A percentile compares a stretch with the other conserved stretches of the same genome.
Conservation (phyloP, 1,140 invertebrate species). For the Bombus polaris region DNA sequence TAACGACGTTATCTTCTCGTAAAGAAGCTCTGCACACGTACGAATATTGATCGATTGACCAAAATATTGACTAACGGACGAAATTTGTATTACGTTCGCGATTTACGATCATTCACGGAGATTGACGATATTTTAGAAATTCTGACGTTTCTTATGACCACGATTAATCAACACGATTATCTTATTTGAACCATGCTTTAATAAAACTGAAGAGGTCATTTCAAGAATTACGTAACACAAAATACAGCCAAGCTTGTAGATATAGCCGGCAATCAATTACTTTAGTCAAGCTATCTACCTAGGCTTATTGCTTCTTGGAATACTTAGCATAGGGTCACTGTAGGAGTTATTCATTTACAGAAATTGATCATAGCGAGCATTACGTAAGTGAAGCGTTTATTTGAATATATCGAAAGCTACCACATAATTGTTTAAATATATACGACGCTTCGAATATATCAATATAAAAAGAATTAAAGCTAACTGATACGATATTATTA, state of each 20-base stretch:
- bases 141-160: neutral
- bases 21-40: neutral
- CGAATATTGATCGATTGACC: neutral
- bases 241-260: neutral
- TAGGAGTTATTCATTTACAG: conserved; percentile 9
- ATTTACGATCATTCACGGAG: neutral
- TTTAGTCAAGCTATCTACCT: conserved; percentile 2
- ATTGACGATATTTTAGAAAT: neutral
- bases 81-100: neutral
- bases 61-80: no score
- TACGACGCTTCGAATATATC: neutral
- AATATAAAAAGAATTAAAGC: neutral
- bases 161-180: neutral
- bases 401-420: neutral
- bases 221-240: neutral
- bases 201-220: neutral
- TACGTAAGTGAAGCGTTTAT: conserved; percentile 1
- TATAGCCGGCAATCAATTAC: conserved; percentile 10
- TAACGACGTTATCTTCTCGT: neutral
- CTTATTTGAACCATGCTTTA: neutral
- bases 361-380: neutral
- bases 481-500: neutral
- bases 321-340: neutral
- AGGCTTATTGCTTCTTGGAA: neutral
- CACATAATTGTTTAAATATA: neutral